phyloP scores from a whole-genome alignment of 2,797 vertebrate genomes.

The Hipposideros larvatus region DNA sequence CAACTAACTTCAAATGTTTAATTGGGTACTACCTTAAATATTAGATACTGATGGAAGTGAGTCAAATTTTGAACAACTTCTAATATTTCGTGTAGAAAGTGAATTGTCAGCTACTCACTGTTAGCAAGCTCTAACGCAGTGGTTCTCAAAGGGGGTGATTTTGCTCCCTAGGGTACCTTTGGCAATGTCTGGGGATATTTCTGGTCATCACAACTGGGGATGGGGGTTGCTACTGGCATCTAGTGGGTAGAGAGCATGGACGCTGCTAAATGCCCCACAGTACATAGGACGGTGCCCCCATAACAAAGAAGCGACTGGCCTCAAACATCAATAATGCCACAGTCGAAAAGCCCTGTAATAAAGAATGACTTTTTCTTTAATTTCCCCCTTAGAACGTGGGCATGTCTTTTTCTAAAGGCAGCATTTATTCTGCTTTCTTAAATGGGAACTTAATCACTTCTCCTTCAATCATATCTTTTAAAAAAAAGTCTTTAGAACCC shows the following conservation, averaged over 20 bases:
- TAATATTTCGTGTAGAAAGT: neutral
- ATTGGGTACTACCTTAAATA: constrained; percentile 1
- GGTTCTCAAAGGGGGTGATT: neutral
- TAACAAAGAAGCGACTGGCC: neutral
- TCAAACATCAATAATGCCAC: neutral
- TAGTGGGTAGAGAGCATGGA: neutral
- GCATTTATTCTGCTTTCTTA: constrained; percentile 30
- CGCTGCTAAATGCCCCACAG: neutral
- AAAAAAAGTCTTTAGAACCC: constrained; percentile 35
- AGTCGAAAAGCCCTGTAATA: neutral
- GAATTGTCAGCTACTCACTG: constrained; percentile 17
- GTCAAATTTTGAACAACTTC: neutral
- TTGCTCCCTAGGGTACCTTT: neutral
- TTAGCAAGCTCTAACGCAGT: neutral
- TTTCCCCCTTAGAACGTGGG: constrained; percentile 53
- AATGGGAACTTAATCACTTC: constrained; percentile 54
- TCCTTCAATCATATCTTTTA: constrained; percentile 48
- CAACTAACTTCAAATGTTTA: neutral
- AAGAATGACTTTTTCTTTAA: constrained; percentile 37
- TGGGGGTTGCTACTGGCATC: neutral
- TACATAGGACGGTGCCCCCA: neutral
- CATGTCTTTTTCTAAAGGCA: constrained; percentile 53
- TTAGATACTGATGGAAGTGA: neutral
- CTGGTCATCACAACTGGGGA: neutral
- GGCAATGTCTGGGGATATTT: neutral